Base-by-base conservation (phyloP, 2,888 invertebrate genomes). In the Operophtera brumata region DNA sequence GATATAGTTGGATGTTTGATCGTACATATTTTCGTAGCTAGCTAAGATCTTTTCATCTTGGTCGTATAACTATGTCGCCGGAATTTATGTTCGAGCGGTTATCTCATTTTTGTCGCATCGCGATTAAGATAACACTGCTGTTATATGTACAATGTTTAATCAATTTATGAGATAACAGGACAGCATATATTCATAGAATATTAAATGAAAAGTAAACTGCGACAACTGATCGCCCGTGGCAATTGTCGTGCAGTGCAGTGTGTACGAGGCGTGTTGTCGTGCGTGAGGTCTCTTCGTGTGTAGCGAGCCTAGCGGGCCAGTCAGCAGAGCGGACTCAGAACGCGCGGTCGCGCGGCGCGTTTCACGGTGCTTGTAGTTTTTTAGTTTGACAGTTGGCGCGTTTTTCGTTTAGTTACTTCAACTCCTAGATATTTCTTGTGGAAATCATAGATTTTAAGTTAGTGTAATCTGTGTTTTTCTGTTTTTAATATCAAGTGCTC, bases 361-460 rank as follows among this genome's bases (percentile, higher is more conserved):
- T 51, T 53, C 51, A 58, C 77, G 89, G 88, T 90, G 89, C 89
- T 90, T 86, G 88, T 90, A 88, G 88, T 86, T 86, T 87, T 87
- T 89, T 88, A 86, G 86, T 88, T 78, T 90, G 88, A 89, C 89
- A 89, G 85, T 90, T 89, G 89, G 87, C 89, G 89, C 87, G 87
- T 82, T 89, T 87, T 88, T 86, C 80, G 81, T 86, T 88, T 75
- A 65, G 79, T 84, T 20, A 20, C 4, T 20, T 82, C 69, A 79
- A 76, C 30, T 30, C 75, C 53, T 79, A 77, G 73, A 74, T 79
- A 80, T 76, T 79, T 83, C 66, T 80, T 78, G 84, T 86, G 84
- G 75, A 87, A 88, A 84, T 80, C 87, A 88, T 90, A 87, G 87
- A 87, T 87, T 86, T 80, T 87, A 86, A 78, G 83, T 80, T 84